Percentiles rank a stretch among this genome's conserved stretches.
phyloP scores from a whole-genome alignment of 2,888 invertebrate genomes.

The Liodrosophila aerea region DNA sequence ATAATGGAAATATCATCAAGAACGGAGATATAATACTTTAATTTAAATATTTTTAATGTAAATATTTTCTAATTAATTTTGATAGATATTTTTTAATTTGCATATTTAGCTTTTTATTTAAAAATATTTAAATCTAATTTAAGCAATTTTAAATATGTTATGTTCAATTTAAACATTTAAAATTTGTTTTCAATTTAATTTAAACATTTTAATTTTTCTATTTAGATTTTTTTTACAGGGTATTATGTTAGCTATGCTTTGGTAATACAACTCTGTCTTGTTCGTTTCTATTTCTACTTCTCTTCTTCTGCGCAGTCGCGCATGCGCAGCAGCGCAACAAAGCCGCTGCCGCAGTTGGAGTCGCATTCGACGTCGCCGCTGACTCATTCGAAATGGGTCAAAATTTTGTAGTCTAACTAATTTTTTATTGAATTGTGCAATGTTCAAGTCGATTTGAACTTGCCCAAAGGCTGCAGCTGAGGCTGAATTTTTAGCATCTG shows the following conservation, averaged over 20 bases:
- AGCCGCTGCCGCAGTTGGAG: slow-evolving; percentile 9
- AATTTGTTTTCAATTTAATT: too few species aligned
- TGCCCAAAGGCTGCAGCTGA: slow-evolving; percentile 20
- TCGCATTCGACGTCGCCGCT: slow-evolving; percentile 12
- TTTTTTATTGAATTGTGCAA: slow-evolving; percentile 62
- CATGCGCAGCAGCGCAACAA: slow-evolving; percentile 57
- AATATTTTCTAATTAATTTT: too few species aligned
- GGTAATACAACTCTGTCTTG: neutral
- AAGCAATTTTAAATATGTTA: too few species aligned
- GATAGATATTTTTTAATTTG: too few species aligned
- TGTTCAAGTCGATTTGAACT: slow-evolving; percentile 20
- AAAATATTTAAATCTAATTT: too few species aligned
- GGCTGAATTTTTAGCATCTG: slow-evolving; percentile 26
- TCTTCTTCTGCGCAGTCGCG: slow-evolving; percentile 49
- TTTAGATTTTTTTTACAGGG: slow-evolving; percentile 5
- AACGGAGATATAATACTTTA: too few species aligned
- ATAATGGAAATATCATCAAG: too few species aligned
- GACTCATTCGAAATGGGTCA: slow-evolving; percentile 63
- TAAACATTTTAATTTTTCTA: too few species aligned
- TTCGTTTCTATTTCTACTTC: slow-evolving; percentile 42
- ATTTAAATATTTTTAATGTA: too few species aligned
- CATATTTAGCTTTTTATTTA: too few species aligned
- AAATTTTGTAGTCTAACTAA: slow-evolving; percentile 52
- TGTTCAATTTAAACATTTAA: too few species aligned
- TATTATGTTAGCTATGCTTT: neutral